Percentiles rank a stretch among this genome's conserved stretches.
Evolutionary conservation across 1,140 invertebrate species (phyloP).

Genomic region (Manduca sexta): DNA sequence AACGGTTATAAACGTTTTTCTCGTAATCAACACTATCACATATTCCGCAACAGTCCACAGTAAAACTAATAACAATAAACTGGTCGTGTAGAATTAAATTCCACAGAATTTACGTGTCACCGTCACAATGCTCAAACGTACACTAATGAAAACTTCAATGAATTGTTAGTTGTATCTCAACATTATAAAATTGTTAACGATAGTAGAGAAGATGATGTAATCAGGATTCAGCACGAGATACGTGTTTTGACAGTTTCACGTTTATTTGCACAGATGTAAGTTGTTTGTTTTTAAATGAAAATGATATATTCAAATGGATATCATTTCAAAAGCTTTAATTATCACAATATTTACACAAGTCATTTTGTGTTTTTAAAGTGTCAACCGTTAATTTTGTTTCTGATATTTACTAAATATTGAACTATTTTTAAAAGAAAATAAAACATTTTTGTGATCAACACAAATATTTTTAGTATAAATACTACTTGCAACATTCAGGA

Average conservation of each 20-base stretch:
- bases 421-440: too few species aligned
- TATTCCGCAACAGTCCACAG: not conserved
- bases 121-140: conserved; percentile 27
- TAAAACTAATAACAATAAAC: conserved; percentile 6
- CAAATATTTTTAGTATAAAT: too few species aligned
- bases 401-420: too few species aligned
- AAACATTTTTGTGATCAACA: too few species aligned
- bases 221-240: conserved; percentile 29
- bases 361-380: too few species aligned
- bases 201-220: conserved; percentile 9
- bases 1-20: too few species aligned
- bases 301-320: too few species aligned
- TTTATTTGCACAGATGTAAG: conserved; percentile 16
- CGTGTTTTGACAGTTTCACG: not conserved
- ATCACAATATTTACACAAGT: too few species aligned
- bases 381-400: too few species aligned
- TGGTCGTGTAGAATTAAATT: conserved; percentile 12
- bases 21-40: too few species aligned
- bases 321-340: too few species aligned
- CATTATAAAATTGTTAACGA: conserved; percentile 19
- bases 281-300: not conserved
- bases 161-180: conserved; percentile 20
- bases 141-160: conserved; percentile 30
- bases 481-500: too few species aligned
- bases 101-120: conserved; percentile 23